These are phyloP conservation scores for Labeo rohita DNA, from an alignment of 2,113 vertebrate species.

Conservation along the genomic window DNA sequence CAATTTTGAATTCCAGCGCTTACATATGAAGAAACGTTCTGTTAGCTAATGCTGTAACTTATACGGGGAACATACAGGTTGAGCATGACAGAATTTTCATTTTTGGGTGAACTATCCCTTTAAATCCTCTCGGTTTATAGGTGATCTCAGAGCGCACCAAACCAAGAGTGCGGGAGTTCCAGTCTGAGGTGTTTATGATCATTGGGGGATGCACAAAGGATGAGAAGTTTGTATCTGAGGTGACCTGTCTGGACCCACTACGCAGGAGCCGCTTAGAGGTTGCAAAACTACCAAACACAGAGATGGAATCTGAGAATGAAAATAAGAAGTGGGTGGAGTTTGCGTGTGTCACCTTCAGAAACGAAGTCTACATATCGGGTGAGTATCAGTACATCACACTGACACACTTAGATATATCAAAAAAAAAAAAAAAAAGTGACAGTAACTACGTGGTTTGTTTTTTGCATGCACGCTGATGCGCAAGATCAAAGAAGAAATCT, in stretches of 20 bases:
- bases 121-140: slow-evolving; percentile 72
- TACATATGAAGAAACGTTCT: not conserved
- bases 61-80: too few species aligned
- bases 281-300: slow-evolving; percentile 88
- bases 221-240: slow-evolving; percentile 92
- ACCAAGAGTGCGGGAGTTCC: slow-evolving; percentile 89
- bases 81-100: too few species aligned
- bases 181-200: slow-evolving; percentile 97
- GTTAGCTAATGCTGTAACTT: not conserved
- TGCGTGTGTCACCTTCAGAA: slow-evolving; percentile 91
- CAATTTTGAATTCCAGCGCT: too few species aligned
- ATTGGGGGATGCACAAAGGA: slow-evolving; percentile 97
- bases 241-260: slow-evolving; percentile 94
- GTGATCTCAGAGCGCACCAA: slow-evolving; percentile 96
- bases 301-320: slow-evolving; percentile 85
- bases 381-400: slow-evolving; percentile 39
- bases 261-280: slow-evolving; percentile 96
- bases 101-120: too few species aligned
- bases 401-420: not conserved
- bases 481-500: not conserved
- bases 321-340: slow-evolving; percentile 98
- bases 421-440: not conserved
- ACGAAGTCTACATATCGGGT: slow-evolving; percentile 98
- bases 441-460: not conserved
- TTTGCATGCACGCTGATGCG: not conserved